Base-by-base conservation (phyloP, 1,140 invertebrate species). In the Leptinotarsa undecemlineata region DNA sequence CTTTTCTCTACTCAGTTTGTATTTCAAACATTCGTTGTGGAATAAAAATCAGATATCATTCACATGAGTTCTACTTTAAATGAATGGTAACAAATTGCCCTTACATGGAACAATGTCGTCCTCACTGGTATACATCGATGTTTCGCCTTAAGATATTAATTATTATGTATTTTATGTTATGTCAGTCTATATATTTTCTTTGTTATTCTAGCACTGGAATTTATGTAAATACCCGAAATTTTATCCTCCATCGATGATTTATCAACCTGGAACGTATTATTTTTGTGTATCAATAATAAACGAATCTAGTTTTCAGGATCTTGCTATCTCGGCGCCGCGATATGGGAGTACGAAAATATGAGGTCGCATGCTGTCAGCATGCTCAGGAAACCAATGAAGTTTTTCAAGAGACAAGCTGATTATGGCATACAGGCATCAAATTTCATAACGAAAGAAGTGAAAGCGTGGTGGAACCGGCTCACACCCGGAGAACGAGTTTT, bases 301-400 rank as follows among this genome's bases (percentile, higher is more conserved):
- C 51, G 51, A 57, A 57, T 57, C 84, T 75, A 94, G 93, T 93
- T 96, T 82, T 91, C 91, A 83, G 87, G 91, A 73, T 87, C 89
- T 42, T 91, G 91, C 83, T 90, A 96, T 84, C 86, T 89, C 14
- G 92, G 91, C 61, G 93, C 92, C 82, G 89, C 93, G 20, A 93
- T 97, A 75, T 94, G 94, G 92, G 92, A 96, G 85, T 97, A 97
- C 90, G 95, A 98, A 86, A 90, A 89, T 79, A 87, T 95, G 81
- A 86, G 93, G 76, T 83, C 87, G 61, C 89, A 90, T 84, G 90
- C 91, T 1, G 82, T 88, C 26, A 86, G 84, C 17, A 86, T 90
- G 78, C 85, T 90, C 5, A 88, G 89, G 77, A 86, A 87, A 82
- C 86, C 88, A 61, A 83, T 87, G 15, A 84, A 81, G 42, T 90